A percentile compares a stretch with the other conserved stretches of the same genome.
Evolutionary conservation across 2,888 invertebrate genomes (phyloP).

Genomic region (Dinocampus coccinellae): DNA sequence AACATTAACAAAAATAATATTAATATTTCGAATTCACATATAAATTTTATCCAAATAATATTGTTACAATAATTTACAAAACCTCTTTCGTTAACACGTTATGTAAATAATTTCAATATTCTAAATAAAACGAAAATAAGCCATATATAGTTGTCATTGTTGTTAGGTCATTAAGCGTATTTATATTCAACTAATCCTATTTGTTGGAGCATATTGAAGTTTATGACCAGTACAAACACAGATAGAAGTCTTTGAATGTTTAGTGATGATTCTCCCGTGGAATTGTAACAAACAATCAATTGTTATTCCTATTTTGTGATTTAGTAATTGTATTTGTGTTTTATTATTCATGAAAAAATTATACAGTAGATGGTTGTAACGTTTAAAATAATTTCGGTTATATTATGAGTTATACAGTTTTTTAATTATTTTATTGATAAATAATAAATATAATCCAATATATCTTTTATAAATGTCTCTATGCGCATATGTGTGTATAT

Average conservation of each 20-base stretch:
- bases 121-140: background rate
- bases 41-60: no score
- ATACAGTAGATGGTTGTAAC: no score
- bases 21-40: no score
- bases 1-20: no score
- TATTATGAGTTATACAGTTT: no score
- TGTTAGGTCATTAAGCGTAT: constrained; percentile 6
- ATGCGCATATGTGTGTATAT: no score
- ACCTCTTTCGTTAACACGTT: background rate
- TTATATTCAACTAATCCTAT: constrained; percentile 25
- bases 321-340: no score
- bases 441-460: no score
- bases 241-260: constrained; percentile 40
- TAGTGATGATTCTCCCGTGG: constrained; percentile 32
- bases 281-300: constrained; percentile 22
- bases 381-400: no score
- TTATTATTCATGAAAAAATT: background rate
- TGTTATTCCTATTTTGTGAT: no score
- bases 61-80: background rate
- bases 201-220: constrained; percentile 19
- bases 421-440: no score
- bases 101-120: background rate
- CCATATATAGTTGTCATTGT: background rate
- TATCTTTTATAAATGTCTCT: no score
- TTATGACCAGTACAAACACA: constrained; percentile 25